Evolutionary conservation across 2,888 invertebrate genomes (phyloP).

Genomic region (Marronus borbonicus): DNA sequence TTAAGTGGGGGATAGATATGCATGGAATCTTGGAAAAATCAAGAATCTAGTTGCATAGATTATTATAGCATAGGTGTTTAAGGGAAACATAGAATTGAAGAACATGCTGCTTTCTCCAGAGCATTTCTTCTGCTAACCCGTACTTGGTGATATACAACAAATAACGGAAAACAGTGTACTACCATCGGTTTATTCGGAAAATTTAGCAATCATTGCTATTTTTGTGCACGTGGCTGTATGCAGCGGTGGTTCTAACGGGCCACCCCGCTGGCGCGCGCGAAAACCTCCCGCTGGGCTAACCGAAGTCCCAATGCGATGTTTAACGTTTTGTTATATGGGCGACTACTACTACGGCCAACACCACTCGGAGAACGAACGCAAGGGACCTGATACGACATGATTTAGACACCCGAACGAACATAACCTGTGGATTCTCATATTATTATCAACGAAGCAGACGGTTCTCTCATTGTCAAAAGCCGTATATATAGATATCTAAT

Average conservation of each 20-base stretch:
- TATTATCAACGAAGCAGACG: conserved; percentile 35
- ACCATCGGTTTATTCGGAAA: no score
- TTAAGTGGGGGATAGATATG: background rate
- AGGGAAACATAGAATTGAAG: no score
- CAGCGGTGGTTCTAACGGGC: conserved; percentile 62
- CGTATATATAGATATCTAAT: conserved; percentile 25
- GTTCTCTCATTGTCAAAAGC: conserved; percentile 30
- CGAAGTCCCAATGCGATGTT: conserved; percentile 64
- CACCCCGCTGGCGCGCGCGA: conserved; percentile 63
- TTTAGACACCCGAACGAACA: conserved; percentile 53
- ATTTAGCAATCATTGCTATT: no score
- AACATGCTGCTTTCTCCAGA: no score
- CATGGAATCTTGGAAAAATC: background rate
- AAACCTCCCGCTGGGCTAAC: conserved; percentile 65
- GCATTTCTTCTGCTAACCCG: no score
- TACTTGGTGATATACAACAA: no score
- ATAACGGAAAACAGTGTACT: no score
- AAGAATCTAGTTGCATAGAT: no score
- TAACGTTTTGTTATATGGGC: conserved; percentile 60
- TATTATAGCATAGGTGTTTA: no score
- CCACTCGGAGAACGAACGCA: conserved; percentile 26
- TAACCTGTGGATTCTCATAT: conserved; percentile 61
- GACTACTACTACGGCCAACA: conserved; percentile 16
- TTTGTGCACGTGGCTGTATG: conserved; percentile 6
- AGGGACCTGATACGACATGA: conserved; percentile 48